These are phyloP conservation scores for Microcebus jonahi DNA, from an alignment of 2,113 vertebrate species.

Conservation along the genomic window DNA sequence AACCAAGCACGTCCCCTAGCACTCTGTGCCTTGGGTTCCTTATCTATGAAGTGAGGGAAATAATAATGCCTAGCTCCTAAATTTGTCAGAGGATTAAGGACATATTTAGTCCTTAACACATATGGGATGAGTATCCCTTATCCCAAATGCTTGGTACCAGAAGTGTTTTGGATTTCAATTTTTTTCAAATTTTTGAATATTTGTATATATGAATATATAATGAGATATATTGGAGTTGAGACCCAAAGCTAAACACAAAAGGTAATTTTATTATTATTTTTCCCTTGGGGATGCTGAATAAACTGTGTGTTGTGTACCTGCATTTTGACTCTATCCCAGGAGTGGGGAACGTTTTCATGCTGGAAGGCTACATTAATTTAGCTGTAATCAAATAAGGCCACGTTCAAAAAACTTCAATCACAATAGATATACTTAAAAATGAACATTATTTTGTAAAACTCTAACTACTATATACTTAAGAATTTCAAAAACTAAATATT, in stretches of 20 bases:
- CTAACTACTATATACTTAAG: too few relatives aligned
- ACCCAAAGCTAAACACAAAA: neutral
- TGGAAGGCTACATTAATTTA: too few relatives aligned
- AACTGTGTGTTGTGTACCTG: neutral
- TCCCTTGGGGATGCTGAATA: neutral
- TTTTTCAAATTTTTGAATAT: neutral
- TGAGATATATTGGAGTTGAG: neutral
- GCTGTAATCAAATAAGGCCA: too few relatives aligned
- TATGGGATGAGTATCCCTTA: neutral
- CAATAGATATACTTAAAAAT: too few relatives aligned
- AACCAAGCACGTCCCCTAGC: neutral
- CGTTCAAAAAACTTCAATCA: too few relatives aligned
- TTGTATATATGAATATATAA: neutral
- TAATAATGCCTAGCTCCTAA: neutral
- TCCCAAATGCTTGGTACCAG: neutral
- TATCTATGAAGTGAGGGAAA: neutral
- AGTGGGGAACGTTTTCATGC: too few relatives aligned
- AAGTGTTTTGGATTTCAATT: neutral
- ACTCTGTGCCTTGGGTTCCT: neutral
- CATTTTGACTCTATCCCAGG: too few relatives aligned
- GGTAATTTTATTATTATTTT: neutral
- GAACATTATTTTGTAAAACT: too few relatives aligned
- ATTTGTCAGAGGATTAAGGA: neutral
- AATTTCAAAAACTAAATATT: too few relatives aligned
- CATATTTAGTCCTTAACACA: neutral